phyloP scores from a whole-genome alignment of 2,797 vertebrate species.

The Lophura swinhoii region DNA sequence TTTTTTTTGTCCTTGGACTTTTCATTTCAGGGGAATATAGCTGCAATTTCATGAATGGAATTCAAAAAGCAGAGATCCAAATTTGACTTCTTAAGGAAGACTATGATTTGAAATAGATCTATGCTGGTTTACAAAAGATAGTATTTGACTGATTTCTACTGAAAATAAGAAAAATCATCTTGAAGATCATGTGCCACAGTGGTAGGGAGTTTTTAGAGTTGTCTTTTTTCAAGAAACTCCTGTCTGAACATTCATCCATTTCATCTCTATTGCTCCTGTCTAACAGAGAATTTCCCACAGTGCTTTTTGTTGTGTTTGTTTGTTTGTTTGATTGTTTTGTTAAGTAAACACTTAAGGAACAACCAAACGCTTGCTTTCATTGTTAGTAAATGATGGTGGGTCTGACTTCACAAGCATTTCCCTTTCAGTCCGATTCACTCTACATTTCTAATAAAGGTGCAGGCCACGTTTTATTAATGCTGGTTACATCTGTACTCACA shows the following conservation, averaged over 20 bases:
- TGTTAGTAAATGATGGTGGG: neutral
- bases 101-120: neutral
- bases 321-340: neutral
- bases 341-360: neutral
- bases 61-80: neutral
- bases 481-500: neutral
- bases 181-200: neutral
- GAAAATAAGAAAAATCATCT: neutral
- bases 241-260: neutral
- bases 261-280: neutral
- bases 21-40: neutral
- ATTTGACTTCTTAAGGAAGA: neutral
- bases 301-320: neutral
- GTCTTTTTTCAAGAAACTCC: neutral
- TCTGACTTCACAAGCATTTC: neutral
- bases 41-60: neutral
- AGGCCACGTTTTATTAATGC: neutral
- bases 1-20: neutral
- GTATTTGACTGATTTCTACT: neutral
- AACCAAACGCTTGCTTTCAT: neutral
- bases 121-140: neutral
- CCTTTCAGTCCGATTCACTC: neutral
- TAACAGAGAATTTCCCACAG: neutral
- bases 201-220: neutral
- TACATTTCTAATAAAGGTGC: neutral